phyloP scores from a whole-genome alignment of 1,140 invertebrate species.

The Odontomachus brunneus region DNA sequence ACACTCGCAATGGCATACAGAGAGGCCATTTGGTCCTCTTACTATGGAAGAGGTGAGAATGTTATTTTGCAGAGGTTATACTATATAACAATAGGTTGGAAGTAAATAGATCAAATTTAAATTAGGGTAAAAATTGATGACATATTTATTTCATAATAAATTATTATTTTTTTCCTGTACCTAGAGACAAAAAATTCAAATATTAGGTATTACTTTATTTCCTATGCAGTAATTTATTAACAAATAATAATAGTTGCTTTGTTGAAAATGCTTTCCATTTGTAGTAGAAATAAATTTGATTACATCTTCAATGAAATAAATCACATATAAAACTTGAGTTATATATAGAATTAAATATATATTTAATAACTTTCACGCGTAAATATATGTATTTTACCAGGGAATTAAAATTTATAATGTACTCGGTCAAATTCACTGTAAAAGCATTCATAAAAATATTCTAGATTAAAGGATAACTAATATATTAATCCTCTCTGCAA shows the following conservation, averaged over 20 bases:
- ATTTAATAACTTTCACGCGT: neutral
- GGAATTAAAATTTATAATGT: conserved; percentile 2
- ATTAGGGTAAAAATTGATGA: neutral
- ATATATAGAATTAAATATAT: too few relatives aligned
- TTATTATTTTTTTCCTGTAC: conserved; percentile 19
- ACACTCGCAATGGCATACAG: conserved; percentile 37
- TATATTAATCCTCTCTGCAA: neutral
- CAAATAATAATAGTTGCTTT: too few relatives aligned
- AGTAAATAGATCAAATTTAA: neutral
- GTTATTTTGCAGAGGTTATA: conserved; percentile 71
- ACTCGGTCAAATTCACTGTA: conserved; percentile 10
- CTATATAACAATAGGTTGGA: conserved; percentile 34
- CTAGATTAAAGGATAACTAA: conserved; percentile 5
- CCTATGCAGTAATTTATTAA: too few relatives aligned
- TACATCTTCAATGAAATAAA: too few relatives aligned
- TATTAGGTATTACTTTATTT: neutral
- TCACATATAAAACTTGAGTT: too few relatives aligned
- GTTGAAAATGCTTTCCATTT: too few relatives aligned
- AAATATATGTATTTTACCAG: neutral
- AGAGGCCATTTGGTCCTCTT: conserved; percentile 71
- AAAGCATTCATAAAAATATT: conserved; percentile 14
- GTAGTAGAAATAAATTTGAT: too few relatives aligned
- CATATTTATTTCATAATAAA: neutral
- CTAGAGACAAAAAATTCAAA: neutral
- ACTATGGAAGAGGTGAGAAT: conserved; percentile 81